phyloP scores from a whole-genome alignment of 2,797 vertebrate genomes.

The Platyrinchus mystaceus region DNA sequence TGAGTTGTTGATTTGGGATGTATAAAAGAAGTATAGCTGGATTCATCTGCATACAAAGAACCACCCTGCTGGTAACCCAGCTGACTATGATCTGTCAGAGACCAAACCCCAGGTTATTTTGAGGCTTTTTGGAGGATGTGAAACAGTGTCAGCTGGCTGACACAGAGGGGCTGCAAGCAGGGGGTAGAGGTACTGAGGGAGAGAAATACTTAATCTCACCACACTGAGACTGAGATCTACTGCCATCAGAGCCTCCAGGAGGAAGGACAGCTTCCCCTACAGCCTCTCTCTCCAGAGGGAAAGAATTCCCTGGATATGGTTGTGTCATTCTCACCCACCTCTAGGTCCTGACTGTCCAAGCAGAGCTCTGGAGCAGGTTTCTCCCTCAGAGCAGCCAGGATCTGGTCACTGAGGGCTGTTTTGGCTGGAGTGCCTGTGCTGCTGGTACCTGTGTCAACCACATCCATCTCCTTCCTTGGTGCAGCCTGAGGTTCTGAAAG shows the following conservation, averaged over 20 bases:
- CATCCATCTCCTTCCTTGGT: constrained; percentile 62
- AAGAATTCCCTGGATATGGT: background rate
- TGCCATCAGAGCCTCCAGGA: background rate
- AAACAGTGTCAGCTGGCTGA: background rate
- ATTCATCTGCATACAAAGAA: background rate
- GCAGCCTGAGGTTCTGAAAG: constrained; percentile 38
- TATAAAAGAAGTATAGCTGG: background rate
- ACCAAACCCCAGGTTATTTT: background rate
- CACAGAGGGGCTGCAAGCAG: background rate
- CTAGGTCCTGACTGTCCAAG: constrained; percentile 87
- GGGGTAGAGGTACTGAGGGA: background rate
- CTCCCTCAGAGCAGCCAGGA: constrained; percentile 80
- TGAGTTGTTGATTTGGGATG: background rate
- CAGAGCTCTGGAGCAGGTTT: constrained; percentile 89
- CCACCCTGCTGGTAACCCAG: background rate
- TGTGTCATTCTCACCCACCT: constrained; percentile 77
- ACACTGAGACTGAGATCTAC: background rate
- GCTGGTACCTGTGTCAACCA: constrained; percentile 67
- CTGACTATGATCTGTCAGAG: background rate
- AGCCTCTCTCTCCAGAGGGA: background rate
- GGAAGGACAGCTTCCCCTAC: background rate
- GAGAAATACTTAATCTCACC: background rate
- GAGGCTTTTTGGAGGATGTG: background rate
- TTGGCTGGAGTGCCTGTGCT: background rate
- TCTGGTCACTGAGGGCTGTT: constrained; percentile 61